A percentile compares a stretch with the other conserved stretches of the same genome.
These are phyloP conservation scores for Caenorhabditis sinica DNA, from an alignment of 2,888 invertebrate genomes.

Conservation along the genomic window DNA sequence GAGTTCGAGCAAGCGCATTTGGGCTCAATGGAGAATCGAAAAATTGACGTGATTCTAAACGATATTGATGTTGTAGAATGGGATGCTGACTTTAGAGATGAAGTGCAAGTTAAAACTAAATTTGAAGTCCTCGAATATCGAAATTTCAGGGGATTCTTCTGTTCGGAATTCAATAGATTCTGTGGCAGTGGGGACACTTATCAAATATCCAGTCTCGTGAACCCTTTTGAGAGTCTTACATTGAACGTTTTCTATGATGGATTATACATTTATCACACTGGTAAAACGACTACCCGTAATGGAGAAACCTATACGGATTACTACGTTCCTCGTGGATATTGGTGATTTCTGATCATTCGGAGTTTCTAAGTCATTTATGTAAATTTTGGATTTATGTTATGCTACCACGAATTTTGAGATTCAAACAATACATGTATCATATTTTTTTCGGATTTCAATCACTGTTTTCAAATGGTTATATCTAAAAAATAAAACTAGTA, in stretches of 20 bases:
- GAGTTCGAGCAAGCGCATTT: background rate
- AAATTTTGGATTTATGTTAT: too few species aligned
- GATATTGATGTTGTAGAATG: constrained; percentile 2
- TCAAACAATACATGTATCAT: too few species aligned
- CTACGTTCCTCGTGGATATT: background rate
- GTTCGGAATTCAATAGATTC: constrained; percentile 1
- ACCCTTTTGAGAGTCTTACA: constrained; percentile 25
- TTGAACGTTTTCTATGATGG: background rate
- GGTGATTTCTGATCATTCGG: background rate
- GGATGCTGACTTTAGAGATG: constrained; percentile 10
- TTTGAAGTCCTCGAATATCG: background rate
- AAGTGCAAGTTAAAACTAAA: background rate
- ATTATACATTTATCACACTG: constrained; percentile 19
- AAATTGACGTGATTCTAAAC: background rate
- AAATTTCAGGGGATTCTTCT: constrained; percentile 1
- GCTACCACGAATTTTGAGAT: too few species aligned
- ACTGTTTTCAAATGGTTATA: too few species aligned
- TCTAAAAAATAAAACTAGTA: too few species aligned
- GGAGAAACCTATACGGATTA: background rate
- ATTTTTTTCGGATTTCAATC: too few species aligned
- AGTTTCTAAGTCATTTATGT: too few species aligned
- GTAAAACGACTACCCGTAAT: background rate
- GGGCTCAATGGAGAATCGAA: background rate
- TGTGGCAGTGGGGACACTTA: background rate
- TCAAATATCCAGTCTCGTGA: constrained; percentile 5